Evolutionary conservation across 2,113 vertebrate genomes (phyloP).

Genomic region (Montifringilla adamsi): DNA sequence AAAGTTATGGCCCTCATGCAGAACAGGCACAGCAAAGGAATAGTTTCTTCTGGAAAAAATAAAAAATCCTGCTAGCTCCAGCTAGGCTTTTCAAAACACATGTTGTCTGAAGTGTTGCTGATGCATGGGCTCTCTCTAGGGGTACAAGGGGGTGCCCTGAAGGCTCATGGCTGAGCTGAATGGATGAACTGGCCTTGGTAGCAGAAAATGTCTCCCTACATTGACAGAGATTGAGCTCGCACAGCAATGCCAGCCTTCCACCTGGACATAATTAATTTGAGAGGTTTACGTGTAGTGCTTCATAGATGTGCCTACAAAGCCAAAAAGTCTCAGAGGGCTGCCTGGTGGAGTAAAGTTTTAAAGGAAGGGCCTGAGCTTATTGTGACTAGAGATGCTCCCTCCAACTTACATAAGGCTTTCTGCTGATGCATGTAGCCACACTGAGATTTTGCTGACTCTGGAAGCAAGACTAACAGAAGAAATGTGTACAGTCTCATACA

Average conservation of each 20-base stretch:
- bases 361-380: background rate
- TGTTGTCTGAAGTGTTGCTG: background rate
- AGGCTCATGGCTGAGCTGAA: background rate
- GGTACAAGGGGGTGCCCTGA: background rate
- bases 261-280: background rate
- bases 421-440: background rate
- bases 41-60: background rate
- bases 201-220: background rate
- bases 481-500: background rate
- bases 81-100: background rate
- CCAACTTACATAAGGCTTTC: background rate
- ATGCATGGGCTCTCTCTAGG: background rate
- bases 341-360: background rate
- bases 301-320: background rate
- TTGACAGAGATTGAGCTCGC: rapidly evolving
- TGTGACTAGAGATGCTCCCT: background rate
- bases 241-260: background rate
- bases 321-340: background rate
- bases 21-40: background rate
- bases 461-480: background rate
- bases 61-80: background rate
- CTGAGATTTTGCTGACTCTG: background rate
- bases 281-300: background rate
- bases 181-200: background rate
- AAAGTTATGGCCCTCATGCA: background rate